Evolutionary conservation across 2,113 vertebrate genomes (phyloP).

Genomic region (Neomonachus schauinslandi): DNA sequence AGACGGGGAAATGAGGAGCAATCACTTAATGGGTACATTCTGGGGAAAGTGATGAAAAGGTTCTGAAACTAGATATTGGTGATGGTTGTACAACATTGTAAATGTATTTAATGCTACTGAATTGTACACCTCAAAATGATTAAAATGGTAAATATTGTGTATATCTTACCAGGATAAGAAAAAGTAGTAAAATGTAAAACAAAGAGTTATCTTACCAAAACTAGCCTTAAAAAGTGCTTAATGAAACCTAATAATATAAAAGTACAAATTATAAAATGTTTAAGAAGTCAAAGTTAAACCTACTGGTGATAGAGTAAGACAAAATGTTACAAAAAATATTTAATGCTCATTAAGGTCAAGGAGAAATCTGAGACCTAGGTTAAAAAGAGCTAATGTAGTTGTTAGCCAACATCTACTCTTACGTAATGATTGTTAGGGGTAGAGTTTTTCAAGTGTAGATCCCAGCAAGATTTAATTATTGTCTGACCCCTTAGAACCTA

Average conservation of each 20-base stretch:
- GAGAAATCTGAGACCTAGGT: neutral
- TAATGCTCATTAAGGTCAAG: neutral
- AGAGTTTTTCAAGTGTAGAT: neutral
- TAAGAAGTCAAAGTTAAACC: slow-evolving; percentile 23
- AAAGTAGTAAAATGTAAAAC: slow-evolving; percentile 18
- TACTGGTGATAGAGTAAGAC: slow-evolving; percentile 4
- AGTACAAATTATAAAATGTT: neutral
- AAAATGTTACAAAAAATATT: slow-evolving; percentile 1
- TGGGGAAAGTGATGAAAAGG: neutral
- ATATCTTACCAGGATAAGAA: neutral
- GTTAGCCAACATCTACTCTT: neutral
- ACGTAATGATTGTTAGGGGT: neutral
- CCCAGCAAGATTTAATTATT: neutral
- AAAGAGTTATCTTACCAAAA: neutral
- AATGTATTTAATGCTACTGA: slow-evolving; percentile 21
- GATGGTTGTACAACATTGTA: neutral
- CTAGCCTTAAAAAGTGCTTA: neutral
- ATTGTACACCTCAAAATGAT: neutral
- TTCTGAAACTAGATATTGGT: slow-evolving; percentile 1
- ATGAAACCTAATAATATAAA: slow-evolving; percentile 17
- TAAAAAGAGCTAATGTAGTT: neutral
- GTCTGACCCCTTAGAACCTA: neutral
- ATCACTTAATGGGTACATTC: neutral
- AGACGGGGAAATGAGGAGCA: neutral
- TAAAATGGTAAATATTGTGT: neutral